A percentile compares a stretch with the other conserved stretches of the same genome.
phyloP scores from a whole-genome alignment of 2,888 invertebrate species.

The Drosophila greeni region DNA sequence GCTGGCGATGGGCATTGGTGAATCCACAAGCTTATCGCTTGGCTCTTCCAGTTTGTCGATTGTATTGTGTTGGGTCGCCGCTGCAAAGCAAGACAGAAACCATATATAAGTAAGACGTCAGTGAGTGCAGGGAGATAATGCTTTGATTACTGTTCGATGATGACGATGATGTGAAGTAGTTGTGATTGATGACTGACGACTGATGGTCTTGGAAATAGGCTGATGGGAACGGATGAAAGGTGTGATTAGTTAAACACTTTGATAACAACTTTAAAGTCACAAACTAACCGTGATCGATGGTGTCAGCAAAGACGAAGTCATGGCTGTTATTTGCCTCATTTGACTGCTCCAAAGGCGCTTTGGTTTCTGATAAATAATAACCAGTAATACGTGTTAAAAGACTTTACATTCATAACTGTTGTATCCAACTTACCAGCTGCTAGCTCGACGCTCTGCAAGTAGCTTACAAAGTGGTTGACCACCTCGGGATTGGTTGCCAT shows the following conservation, averaged over 20 bases:
- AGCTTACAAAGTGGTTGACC: slow-evolving; percentile 50
- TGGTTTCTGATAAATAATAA: slow-evolving; percentile 54
- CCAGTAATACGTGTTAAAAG: too few species aligned
- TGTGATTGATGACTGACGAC: slow-evolving; percentile 51
- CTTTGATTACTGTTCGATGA: slow-evolving; percentile 59
- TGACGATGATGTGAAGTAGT: slow-evolving; percentile 62
- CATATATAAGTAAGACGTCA: not conserved
- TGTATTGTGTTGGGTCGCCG: slow-evolving; percentile 42
- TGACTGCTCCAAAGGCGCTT: slow-evolving; percentile 50
- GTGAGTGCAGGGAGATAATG: not conserved
- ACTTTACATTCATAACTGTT: not conserved
- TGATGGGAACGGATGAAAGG: slow-evolving; percentile 16
- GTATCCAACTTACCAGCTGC: slow-evolving; percentile 45
- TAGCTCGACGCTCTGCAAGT: slow-evolving; percentile 51
- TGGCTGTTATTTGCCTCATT: slow-evolving; percentile 45
- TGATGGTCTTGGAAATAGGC: slow-evolving; percentile 64
- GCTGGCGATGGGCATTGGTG: slow-evolving; percentile 51
- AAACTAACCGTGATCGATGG: slow-evolving; percentile 73
- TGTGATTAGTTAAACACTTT: not conserved
- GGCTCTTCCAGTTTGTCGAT: slow-evolving; percentile 57
- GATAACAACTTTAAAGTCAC: not conserved
- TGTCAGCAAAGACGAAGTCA: slow-evolving; percentile 73
- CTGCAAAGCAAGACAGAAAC: slow-evolving; percentile 3
- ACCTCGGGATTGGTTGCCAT: slow-evolving; percentile 35
- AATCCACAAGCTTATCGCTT: slow-evolving; percentile 70